phyloP scores from a whole-genome alignment of 2,888 invertebrate species.

The Xestia rhomboidea region DNA sequence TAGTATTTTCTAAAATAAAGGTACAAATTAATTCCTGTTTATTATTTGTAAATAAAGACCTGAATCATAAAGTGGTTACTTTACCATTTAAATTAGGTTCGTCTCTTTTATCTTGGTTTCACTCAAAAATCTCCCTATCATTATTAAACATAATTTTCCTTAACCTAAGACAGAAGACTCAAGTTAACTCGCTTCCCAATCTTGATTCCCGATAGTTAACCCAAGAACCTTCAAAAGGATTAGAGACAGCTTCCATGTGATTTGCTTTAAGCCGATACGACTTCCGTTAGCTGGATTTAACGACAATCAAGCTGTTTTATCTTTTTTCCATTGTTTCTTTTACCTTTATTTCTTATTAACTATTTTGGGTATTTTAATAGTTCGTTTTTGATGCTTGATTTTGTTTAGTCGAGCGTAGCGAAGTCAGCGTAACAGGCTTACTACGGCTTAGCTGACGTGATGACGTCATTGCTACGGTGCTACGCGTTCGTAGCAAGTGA shows the following conservation, averaged over 20 bases:
- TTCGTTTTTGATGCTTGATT: neutral
- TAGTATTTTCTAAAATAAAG: too few relatives aligned
- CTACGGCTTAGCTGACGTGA: neutral
- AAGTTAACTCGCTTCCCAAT: slow-evolving; percentile 26
- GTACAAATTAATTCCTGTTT: too few relatives aligned
- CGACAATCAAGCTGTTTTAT: slow-evolving; percentile 43
- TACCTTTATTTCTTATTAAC: slow-evolving; percentile 18
- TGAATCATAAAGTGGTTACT: too few relatives aligned
- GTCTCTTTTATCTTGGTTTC: too few relatives aligned
- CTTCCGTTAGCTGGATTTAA: slow-evolving; percentile 34
- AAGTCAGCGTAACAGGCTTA: neutral
- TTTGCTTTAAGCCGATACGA: slow-evolving; percentile 46
- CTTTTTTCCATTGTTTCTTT: slow-evolving; percentile 19
- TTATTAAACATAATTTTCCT: neutral
- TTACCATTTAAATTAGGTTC: too few relatives aligned
- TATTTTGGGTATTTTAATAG: neutral
- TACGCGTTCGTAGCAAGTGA: too few relatives aligned
- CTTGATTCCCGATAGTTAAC: slow-evolving; percentile 36
- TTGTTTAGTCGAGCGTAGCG: neutral
- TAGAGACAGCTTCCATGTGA: slow-evolving; percentile 53
- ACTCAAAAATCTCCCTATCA: neutral
- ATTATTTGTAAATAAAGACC: too few relatives aligned
- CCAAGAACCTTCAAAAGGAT: slow-evolving; percentile 16
- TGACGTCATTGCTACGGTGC: too few relatives aligned
- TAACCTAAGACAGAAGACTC: neutral